Base-by-base conservation (phyloP, 2,113 vertebrate species). In the Nicator chloris region DNA sequence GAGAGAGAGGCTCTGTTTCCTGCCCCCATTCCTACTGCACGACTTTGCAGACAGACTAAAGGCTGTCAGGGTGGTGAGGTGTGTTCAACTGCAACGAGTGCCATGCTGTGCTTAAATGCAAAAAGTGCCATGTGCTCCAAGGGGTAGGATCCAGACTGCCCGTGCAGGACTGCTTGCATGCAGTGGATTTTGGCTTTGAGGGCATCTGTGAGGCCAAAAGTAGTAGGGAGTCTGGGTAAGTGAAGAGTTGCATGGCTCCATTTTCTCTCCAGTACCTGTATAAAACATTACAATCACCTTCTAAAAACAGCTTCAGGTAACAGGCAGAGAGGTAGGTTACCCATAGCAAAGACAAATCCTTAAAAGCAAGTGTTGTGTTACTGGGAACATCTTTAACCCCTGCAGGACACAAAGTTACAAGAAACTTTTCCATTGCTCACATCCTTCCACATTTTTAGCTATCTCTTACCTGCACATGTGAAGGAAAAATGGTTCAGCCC, bases 91-190 rank as follows among this genome's bases (percentile, higher is more conserved):
- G 24, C 13, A 72, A 11, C 0, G 2, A 49, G 9, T 37, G 13
- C 31, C 16, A 3, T 8, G 23, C 6, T 61, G n/a, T 8, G 4
- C 33, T 72, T 42, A 77, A 68, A 44, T 49, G 19, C 12, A 3
- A 37, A 9, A 2, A 54, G 10, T 20, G 20, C 20, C 16, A 6
- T 5, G 18, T 63, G 7, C 11, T 91, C 56, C 35, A 54, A 37
- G 6, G 15, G 1, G 1, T 28, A 39, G 30, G 42, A 70, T 39
- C 35, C 73, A 90, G 50, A n/a, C 6, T 71, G 24, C 2, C 7
- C 1, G 1, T 44, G 8, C 5, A 47, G 56, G 27, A 60, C 19
- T 42, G 22, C 30, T 56, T n/a, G 8, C 1, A 13, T 10, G 13
- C 13, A 63, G 35, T 33, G 57, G 79, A 82, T 64, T 47, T 27